A percentile compares a stretch with the other conserved stretches of the same genome.
phyloP scores from a whole-genome alignment of 2,888 invertebrate species.

The Crepidodera aurea region DNA sequence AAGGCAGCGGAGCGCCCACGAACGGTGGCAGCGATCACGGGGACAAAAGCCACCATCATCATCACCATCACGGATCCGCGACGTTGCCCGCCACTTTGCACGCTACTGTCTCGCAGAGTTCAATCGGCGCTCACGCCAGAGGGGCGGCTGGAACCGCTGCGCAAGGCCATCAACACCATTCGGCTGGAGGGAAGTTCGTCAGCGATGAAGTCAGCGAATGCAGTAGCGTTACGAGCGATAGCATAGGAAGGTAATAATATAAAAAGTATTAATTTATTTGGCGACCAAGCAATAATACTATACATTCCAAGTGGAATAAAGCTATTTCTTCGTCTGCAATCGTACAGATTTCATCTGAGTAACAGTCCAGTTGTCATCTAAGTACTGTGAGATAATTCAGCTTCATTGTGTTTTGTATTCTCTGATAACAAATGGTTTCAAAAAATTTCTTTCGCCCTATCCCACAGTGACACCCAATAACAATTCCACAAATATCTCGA shows the following conservation, averaged over 20 bases:
- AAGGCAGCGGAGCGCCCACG: conserved; percentile 58
- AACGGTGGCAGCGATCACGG: conserved; percentile 63
- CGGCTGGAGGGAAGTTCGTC: conserved; percentile 70
- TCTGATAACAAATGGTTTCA: no score
- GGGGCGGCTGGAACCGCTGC: background rate
- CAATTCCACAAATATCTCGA: no score
- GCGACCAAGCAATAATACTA: no score
- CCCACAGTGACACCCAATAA: no score
- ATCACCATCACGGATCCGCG: conserved; percentile 66
- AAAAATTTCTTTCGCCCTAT: no score
- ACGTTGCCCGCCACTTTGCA: conserved; percentile 70
- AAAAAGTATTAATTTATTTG: background rate
- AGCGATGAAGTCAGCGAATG: conserved; percentile 86
- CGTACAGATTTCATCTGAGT: no score
- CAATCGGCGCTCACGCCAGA: conserved; percentile 52
- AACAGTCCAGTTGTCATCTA: no score
- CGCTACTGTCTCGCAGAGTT: conserved; percentile 64
- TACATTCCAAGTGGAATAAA: no score
- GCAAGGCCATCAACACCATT: conserved; percentile 24
- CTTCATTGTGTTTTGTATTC: no score
- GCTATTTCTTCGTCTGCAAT: no score
- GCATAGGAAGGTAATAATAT: conserved; percentile 70
- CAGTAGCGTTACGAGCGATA: conserved; percentile 87
- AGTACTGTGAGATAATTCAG: no score
- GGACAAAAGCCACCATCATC: conserved; percentile 57